Evolutionary conservation across 2,797 vertebrate species (phyloP).

Genomic region (Pseudocheirus occidentalis): DNA sequence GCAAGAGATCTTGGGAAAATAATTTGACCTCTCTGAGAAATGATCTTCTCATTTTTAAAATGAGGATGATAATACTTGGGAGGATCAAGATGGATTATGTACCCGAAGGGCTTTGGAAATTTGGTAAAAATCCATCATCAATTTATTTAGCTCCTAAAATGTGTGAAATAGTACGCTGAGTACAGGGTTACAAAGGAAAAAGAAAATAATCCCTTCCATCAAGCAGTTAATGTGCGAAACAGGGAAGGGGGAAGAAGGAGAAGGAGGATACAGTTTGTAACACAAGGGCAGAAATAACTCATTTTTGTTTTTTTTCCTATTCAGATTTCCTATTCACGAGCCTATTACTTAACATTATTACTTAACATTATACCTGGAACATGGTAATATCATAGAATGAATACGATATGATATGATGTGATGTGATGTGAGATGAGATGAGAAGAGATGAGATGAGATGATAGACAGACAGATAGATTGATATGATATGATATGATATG

Average conservation of each 20-base stretch:
- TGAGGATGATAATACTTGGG: fast-evolving
- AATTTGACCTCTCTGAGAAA: neutral
- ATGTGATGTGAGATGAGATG: too few relatives aligned
- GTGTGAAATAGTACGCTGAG: neutral
- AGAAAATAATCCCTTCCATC: too few relatives aligned
- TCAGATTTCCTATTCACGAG: too few relatives aligned
- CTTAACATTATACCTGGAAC: neutral
- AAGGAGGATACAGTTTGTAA: neutral
- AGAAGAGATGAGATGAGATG: too few relatives aligned
- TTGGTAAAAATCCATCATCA: neutral
- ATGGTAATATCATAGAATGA: neutral
- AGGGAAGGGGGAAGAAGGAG: neutral
- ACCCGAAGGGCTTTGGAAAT: neutral
- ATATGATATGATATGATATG: too few relatives aligned
- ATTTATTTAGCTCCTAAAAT: neutral
- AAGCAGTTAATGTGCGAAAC: too few relatives aligned
- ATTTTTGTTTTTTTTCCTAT: neutral
- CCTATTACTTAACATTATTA: neutral
- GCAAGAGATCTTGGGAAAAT: neutral
- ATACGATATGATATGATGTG: neutral
- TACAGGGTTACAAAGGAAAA: neutral
- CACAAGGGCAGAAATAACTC: neutral
- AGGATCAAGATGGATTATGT: neutral
- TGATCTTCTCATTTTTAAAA: neutral
- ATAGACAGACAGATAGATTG: too few relatives aligned